Evolutionary conservation across 2,888 invertebrate species (phyloP), one percentile per base, ranked within the genome.

Genomic region (Ellobium chinense): DNA sequence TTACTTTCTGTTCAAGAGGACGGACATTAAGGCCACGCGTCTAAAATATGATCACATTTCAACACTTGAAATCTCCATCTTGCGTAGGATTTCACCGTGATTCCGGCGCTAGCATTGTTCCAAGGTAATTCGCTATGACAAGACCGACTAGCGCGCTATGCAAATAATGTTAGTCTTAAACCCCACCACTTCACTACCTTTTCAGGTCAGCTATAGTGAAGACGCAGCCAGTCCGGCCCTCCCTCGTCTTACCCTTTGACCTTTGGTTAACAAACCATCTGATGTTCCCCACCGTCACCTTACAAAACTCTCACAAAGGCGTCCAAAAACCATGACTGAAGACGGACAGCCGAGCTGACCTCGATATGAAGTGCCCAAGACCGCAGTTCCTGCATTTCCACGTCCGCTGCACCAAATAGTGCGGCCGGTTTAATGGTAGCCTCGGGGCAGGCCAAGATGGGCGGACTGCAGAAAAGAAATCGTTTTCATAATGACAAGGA

Each of bases 131-230:
- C 31, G 18, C 14, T 5, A 14, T 39, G 74, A 74, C 63, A 74
- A 63, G 62, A 24, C 72, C 21, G 31, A 74, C 46, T 46, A 31
- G 62, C 63, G n/a, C 63, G 39, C 24, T 74, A 74, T 74, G 74
- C 74, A 63, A 74, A 74, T 74, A 62, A 63, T 74, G 74, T 74
- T 74, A n/a, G 74, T 74, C n/a, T 74, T 74, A 31, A 74, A 73
- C 37, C 46, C 46, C 18, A 63, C 60, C 74, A 46, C 63, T 63
- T 46, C 24, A 54, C 62, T 34, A 62, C 63, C 46, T 37, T 63
- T 56, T 27, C 21, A 60, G 72, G 31, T 37, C 60, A 60, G 12
- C 36, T 56, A 37, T 36, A 58, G 56, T 60, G 60, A 37, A 72
- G 60, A 72, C 62, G 74, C 39, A 21, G 74, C 24, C 63, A 5